Conservation (phyloP, 2,888 invertebrate species). For the Stenichneumon culpator region DNA sequence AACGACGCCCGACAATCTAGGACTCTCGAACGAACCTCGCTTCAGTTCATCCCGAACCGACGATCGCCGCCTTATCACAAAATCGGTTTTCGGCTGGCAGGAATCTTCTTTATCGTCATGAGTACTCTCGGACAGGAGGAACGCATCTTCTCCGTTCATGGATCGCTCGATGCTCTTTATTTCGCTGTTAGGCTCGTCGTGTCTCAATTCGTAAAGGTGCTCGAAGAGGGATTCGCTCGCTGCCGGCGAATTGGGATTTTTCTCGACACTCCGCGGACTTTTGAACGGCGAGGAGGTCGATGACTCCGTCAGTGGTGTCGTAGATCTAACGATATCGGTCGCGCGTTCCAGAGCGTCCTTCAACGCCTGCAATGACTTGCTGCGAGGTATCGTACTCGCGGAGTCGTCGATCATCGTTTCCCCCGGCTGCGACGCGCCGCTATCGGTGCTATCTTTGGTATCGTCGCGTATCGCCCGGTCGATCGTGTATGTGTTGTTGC, state of each 20-base stretch:
- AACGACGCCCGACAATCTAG: conserved; percentile 54
- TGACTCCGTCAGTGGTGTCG: conserved; percentile 44
- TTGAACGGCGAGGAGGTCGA: conserved; percentile 60
- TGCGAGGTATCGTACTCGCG: conserved; percentile 48
- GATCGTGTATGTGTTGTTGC: conserved; percentile 69
- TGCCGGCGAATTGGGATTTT: conserved; percentile 51
- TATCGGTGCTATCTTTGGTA: conserved; percentile 20
- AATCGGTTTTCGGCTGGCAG: conserved; percentile 23
- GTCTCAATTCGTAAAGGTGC: conserved; percentile 68
- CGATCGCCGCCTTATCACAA: conserved; percentile 9
- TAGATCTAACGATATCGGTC: conserved; percentile 76
- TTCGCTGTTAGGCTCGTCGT: conserved; percentile 63
- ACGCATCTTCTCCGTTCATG: conserved; percentile 46
- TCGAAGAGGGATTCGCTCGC: conserved; percentile 72
- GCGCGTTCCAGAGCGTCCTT: conserved; percentile 79
- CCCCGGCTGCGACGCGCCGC: conserved; percentile 38
- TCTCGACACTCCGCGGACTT: conserved; percentile 51
- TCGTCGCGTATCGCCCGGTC: conserved; percentile 21
- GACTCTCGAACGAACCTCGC: conserved; percentile 45
- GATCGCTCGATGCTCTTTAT: conserved; percentile 74
- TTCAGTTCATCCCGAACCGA: conserved; percentile 5
- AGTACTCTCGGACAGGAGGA: conserved; percentile 24
- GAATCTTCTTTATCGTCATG: not conserved
- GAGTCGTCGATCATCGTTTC: conserved; percentile 13
- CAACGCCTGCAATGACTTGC: conserved; percentile 72